phyloP scores from a whole-genome alignment of 2,888 invertebrate genomes.

The Lasioglossum pauxillum region DNA sequence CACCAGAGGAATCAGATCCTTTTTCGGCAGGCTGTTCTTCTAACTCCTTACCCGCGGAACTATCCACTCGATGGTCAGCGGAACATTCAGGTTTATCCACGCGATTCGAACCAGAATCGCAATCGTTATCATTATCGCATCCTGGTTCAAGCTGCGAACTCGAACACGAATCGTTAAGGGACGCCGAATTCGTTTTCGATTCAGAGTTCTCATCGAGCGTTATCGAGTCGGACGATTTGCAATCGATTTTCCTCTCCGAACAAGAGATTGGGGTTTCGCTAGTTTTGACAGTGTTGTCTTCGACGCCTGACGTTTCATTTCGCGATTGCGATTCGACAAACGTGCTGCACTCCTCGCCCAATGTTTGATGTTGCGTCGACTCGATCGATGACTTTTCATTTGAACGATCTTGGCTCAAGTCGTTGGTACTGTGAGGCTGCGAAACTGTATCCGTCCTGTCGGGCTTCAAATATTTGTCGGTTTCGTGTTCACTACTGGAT shows the following conservation, averaged over 20 bases:
- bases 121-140: conserved; percentile 28
- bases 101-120: conserved; percentile 29
- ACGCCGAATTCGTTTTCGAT: conserved; percentile 19
- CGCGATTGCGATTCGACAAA: conserved; percentile 12
- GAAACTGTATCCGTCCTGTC: conserved; percentile 25
- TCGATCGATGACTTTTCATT: conserved; percentile 27
- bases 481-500: conserved; percentile 39
- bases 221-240: conserved; percentile 36
- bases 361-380: conserved; percentile 4
- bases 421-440: conserved; percentile 53
- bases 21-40: conserved; percentile 15
- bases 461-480: conserved; percentile 9
- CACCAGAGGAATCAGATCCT: conserved; percentile 31
- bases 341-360: background rate
- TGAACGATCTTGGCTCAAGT: conserved; percentile 24
- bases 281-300: conserved; percentile 12
- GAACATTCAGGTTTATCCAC: conserved; percentile 15
- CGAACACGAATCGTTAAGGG: conserved; percentile 36
- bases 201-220: conserved; percentile 11
- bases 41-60: conserved; percentile 27
- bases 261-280: conserved; percentile 7
- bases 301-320: conserved; percentile 12
- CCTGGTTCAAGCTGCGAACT: conserved; percentile 34
- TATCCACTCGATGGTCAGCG: conserved; percentile 40
- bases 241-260: conserved; percentile 44